Evolutionary conservation across 2,797 vertebrate genomes (phyloP), one percentile per base, ranked within the genome.

Genomic region (Chelidonichthys spinosus): DNA sequence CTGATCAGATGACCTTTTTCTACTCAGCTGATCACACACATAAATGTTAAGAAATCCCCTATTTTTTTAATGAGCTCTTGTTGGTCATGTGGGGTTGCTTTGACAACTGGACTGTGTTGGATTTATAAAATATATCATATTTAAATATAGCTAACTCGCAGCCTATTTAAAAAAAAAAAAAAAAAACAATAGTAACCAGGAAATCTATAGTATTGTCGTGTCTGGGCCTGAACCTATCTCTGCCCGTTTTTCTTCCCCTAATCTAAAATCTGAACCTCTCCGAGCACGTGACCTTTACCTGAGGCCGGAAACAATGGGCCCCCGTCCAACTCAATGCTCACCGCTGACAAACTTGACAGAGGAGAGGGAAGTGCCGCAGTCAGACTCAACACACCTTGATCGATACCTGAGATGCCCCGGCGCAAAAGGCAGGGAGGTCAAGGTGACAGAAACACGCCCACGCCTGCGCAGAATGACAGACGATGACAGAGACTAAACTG

Each of bases 301-400:
- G 77, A 7, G 59, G 78, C 75, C 77, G 54, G 62, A 65, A 75
- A 87, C 78, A 85, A 88, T 67, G 66, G 52, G 40, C 60, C 0
- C 0, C 63, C 42, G 14, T 5, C 56, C 14, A 46, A 2, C 44
- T 83, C 79, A 86, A 86, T 80, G 74, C 74, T 52, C 78, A 49
- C 83, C 80, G 87, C 82, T 92, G 89, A 93, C 91, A 92, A 86
- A 89, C 88, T 90, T 93, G 91, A 91, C 87, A 88, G 67, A 87
- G 85, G 67, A 61, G 84, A 36, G 72, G 87, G 87, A 88, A 89
- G 84, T 79, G 77, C 47, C 4, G 52, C 80, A 88, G 85, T 78
- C 87, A 79, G 82, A 80, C 79, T 59, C 69, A 78, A 72, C 83
- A 92, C 88, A 92, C 87, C 87, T 90, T 92, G 91, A 93, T 90